Evolutionary conservation across 2,113 vertebrate species (phyloP), one percentile per base, ranked within the genome.

Genomic region (Poicephalus gulielmi): DNA sequence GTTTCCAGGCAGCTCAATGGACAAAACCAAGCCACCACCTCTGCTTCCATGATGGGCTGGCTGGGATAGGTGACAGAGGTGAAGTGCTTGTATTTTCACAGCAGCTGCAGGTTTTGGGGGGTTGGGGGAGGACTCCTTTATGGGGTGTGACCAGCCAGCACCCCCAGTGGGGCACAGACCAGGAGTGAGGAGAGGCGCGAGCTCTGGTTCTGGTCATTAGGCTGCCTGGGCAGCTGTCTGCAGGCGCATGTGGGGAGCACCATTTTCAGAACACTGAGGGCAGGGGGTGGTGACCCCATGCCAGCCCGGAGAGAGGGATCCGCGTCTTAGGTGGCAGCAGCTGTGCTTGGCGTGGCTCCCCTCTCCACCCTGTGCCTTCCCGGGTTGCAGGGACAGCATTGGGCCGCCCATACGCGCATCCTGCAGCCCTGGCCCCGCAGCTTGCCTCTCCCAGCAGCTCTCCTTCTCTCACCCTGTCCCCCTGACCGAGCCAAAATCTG

Each of bases 321-420:
- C 25, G 4, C 4, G 15, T 49, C 52, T 13, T 7, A 7, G 43
- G 2, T 4, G 3, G 49, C 71, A 66, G 4, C 2, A 2, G 14
- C 41, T 33, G 49, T 75, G 41, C n/a, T 22, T 3, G 1, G 23
- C n/a, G 6, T 1, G 0, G 23, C 28, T 37, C 3, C 13, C 41
- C 7, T 7, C 16, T 2, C 1, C 10, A 9, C 67, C 24, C 55
- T 3, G 3, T 0, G 6, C 46, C 37, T 10, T 20, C 39, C 57
- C 1, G 1, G 16, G 6, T 5, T 24, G 12, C 14, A 1, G 47
- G 27, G 20, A 25, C 16, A 44, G 16, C 27, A 28, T 39, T 1
- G 1, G 8, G 33, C 33, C 4, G 1, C 13, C 39, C 1, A 2
- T 49, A 17, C 49, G 9, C 13, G 6, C 0, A 2, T 25, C 28